Conservation (phyloP, 2,888 invertebrate genomes). For the Nomada fucata region DNA sequence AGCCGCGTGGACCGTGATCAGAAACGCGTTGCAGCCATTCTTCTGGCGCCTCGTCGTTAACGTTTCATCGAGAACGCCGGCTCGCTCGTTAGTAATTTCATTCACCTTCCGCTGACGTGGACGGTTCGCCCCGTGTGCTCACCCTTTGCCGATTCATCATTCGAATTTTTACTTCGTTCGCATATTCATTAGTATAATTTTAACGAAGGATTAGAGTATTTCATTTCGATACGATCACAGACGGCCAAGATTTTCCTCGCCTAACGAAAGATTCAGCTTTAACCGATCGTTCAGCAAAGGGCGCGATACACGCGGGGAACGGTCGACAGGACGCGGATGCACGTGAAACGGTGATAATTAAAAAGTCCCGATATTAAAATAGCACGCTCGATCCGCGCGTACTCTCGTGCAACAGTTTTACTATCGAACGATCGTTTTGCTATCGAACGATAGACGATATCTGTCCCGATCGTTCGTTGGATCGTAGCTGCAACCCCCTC, state of each 20-base stretch:
- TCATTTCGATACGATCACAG: too few relatives aligned
- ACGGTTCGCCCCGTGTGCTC: neutral
- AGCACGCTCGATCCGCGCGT: constrained; percentile 32
- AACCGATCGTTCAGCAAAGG: too few relatives aligned
- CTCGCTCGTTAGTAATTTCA: constrained; percentile 58
- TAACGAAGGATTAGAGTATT: too few relatives aligned
- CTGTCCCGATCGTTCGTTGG: neutral
- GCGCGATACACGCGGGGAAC: neutral
- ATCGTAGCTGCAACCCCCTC: neutral
- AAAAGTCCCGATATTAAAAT: constrained; percentile 9
- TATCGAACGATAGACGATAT: too few relatives aligned
- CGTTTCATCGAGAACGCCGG: constrained; percentile 36
- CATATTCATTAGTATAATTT: too few relatives aligned
- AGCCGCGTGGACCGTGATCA: constrained; percentile 47
- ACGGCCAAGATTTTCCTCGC: neutral
- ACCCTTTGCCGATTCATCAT: neutral
- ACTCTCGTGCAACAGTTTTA: constrained; percentile 15
- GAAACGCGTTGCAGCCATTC: constrained; percentile 47
- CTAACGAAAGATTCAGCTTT: neutral
- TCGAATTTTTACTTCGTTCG: neutral
- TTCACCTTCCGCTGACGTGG: constrained; percentile 6
- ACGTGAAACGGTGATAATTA: constrained; percentile 63
- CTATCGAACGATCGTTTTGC: constrained; percentile 6
- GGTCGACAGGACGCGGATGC: neutral
- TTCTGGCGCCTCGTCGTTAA: constrained; percentile 47